These are phyloP conservation scores for Hydropsyche tenuis DNA, from an alignment of 1,140 invertebrate genomes.

Conservation along the genomic window DNA sequence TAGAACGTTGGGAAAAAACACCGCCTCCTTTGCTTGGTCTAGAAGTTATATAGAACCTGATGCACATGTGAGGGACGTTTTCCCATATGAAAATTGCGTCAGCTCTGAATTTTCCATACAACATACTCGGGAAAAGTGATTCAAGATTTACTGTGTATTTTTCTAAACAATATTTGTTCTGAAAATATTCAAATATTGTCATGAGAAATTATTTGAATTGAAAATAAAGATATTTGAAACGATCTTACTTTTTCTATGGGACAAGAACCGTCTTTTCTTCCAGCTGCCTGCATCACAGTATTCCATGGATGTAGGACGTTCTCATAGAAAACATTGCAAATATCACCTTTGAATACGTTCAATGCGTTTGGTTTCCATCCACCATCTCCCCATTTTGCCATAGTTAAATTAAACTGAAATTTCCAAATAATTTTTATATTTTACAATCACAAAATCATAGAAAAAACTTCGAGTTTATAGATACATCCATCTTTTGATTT, in stretches of 20 bases:
- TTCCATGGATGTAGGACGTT: conserved; percentile 29
- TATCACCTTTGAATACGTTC: not conserved
- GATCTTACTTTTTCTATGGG: conserved; percentile 31
- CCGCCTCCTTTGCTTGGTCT: not conserved
- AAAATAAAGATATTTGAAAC: too few relatives aligned
- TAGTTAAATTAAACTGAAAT: conserved; percentile 37
- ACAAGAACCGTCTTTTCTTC: conserved; percentile 22
- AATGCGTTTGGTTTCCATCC: conserved; percentile 49
- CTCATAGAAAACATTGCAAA: conserved; percentile 26
- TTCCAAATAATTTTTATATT: not conserved
- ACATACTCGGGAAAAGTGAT: conserved; percentile 40
- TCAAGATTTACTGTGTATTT: conserved; percentile 20
- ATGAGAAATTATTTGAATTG: too few relatives aligned
- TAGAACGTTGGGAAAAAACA: not conserved
- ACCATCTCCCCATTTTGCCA: conserved; percentile 45
- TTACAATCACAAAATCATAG: not conserved
- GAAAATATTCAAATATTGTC: too few relatives aligned
- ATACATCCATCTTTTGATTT: too few relatives aligned
- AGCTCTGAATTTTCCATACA: conserved; percentile 42
- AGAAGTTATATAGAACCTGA: conserved; percentile 36
- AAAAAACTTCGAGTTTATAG: too few relatives aligned
- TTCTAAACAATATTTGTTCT: conserved; percentile 42
- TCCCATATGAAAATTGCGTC: conserved; percentile 22
- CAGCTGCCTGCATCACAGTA: conserved; percentile 13
- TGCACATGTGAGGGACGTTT: not conserved